Evolutionary conservation across 2,113 vertebrate species (phyloP).

Genomic region (Poeciliopsis occidentalis): DNA sequence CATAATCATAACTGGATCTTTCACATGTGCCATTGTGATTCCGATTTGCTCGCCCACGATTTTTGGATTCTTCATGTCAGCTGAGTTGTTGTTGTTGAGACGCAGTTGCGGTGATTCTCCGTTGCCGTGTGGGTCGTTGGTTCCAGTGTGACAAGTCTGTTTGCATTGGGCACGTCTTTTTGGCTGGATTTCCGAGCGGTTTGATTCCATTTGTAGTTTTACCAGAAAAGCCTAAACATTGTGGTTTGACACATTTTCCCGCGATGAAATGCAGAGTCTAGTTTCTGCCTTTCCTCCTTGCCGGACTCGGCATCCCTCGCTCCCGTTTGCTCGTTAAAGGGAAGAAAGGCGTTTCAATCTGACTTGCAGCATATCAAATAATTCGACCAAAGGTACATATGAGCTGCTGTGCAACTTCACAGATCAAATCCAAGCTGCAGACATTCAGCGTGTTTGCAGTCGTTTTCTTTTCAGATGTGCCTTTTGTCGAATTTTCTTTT

Average conservation of each 20-base stretch:
- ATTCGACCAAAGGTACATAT: slow-evolving; percentile 68
- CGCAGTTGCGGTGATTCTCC: slow-evolving; percentile 17
- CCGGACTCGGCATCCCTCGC: slow-evolving; percentile 1
- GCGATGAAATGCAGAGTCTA: slow-evolving; percentile 57
- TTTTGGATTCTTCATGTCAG: slow-evolving; percentile 10
- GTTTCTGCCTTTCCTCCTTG: slow-evolving; percentile 14
- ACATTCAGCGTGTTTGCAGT: slow-evolving; percentile 48
- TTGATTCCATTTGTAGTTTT: slow-evolving; percentile 13
- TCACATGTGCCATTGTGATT: slow-evolving; percentile 36
- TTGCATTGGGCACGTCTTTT: neutral
- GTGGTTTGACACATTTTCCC: neutral
- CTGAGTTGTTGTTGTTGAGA: neutral
- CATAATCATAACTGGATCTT: slow-evolving; percentile 24
- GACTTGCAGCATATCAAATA: slow-evolving; percentile 33
- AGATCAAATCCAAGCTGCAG: slow-evolving; percentile 43
- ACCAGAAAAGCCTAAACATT: neutral
- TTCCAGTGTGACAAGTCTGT: neutral
- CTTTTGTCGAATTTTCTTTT: slow-evolving; percentile 70
- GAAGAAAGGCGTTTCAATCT: slow-evolving; percentile 66
- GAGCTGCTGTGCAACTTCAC: slow-evolving; percentile 50
- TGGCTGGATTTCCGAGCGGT: slow-evolving; percentile 9
- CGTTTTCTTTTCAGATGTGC: slow-evolving; percentile 53
- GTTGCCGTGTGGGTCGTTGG: slow-evolving; percentile 6
- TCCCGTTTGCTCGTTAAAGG: slow-evolving; percentile 71
- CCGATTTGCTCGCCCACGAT: slow-evolving; percentile 4